These are phyloP conservation scores for Dermatemys mawii DNA, from an alignment of 2,113 vertebrate genomes.

Conservation along the genomic window DNA sequence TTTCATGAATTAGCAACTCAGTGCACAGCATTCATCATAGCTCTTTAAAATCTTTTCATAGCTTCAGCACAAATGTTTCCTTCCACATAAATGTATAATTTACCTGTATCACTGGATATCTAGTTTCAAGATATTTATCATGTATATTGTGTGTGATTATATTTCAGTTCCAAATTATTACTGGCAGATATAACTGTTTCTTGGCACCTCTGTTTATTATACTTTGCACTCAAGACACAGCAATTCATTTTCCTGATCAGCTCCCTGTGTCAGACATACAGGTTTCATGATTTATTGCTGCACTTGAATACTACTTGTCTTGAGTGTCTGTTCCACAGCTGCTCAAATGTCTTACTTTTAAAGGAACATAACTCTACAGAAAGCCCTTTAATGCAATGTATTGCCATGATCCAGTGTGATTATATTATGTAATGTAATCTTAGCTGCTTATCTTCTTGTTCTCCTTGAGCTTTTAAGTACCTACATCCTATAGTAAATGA, in stretches of 20 bases:
- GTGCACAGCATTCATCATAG: background rate
- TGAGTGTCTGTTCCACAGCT: conserved; percentile 41
- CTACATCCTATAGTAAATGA: background rate
- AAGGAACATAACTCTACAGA: background rate
- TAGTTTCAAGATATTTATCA: conserved; percentile 38
- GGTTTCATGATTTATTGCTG: conserved; percentile 48
- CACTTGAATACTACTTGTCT: conserved; percentile 12
- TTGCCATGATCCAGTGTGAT: background rate
- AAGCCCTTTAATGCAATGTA: background rate
- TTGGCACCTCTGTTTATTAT: conserved; percentile 59
- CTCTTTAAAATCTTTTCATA: background rate
- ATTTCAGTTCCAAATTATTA: conserved; percentile 55
- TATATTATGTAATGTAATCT: background rate
- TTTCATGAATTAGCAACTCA: background rate
- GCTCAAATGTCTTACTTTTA: background rate
- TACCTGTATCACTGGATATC: conserved; percentile 36
- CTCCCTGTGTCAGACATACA: conserved; percentile 1
- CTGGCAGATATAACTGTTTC: conserved; percentile 35
- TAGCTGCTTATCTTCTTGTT: background rate
- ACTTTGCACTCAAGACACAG: background rate
- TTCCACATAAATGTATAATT: conserved; percentile 23
- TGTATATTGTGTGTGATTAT: conserved; percentile 37
- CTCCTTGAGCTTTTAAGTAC: background rate
- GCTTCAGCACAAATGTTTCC: background rate
- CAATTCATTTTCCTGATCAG: conserved; percentile 47